Base-by-base conservation (phyloP, 2,888 invertebrate genomes). In the Onchidella celtica region DNA sequence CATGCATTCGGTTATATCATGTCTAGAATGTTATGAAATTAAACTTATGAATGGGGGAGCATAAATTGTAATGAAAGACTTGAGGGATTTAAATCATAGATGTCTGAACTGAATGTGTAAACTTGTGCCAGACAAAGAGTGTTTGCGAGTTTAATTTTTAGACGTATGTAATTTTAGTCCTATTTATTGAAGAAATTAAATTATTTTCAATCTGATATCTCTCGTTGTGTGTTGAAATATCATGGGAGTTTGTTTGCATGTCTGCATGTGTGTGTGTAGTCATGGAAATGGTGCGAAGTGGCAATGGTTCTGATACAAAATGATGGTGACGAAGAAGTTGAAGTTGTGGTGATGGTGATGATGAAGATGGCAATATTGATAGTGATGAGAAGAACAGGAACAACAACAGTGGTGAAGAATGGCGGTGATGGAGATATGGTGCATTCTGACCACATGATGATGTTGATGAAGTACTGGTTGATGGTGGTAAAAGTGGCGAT, bases 181-280 rank as follows among this genome's bases (percentile, higher is more conserved):
- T 69, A 78, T 78, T 78, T 78, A 78, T 78, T 78, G 61, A 78
- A 57, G 17, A 70, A 78, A 70, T 78, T 69, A 78, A 59, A 78
- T 70, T 78, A 78, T 78, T 78, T 78, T 78, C 65, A 73, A 63
- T 36, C 38, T 68, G 66, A 36, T 11, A 27, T 32, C 21, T 27
- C 11, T 24, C 24, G 40, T 63, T 40, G 17, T 63, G 24, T 63
- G 38, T 3, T 75, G 21, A n/a, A 32, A 14, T 36, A 3, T 38
- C 1, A 34, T 63, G n/a, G n/a, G 32, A 55, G 21, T 36, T 24
- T 27, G 32, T 74, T n/a, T 74, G 70, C 36, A 27, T 61, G 61
- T 74, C 6, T 66, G 34, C 24, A 32, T 55, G 29, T 2, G 73
- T 3, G 3, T 57, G 57, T 73, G 27, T n/a, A 27, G 17, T 9